Percentiles rank a stretch among this genome's conserved stretches.
Conservation (phyloP, 2,888 invertebrate species). For the Pollenia griseotomentosa region DNA sequence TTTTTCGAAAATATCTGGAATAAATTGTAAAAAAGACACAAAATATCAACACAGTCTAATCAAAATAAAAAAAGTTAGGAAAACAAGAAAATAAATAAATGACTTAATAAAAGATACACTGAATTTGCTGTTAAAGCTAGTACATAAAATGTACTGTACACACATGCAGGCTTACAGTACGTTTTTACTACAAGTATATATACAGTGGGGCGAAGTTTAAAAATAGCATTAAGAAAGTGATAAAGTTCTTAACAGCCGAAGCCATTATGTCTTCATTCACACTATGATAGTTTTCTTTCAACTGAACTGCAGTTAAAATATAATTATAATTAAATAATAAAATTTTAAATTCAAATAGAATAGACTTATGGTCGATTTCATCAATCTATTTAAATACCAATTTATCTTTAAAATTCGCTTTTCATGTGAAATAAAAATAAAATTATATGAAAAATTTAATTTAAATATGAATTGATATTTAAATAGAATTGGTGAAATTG, state of each 20-base stretch:
- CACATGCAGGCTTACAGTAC: conserved; percentile 26
- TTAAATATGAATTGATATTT: too few species aligned
- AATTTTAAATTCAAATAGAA: too few species aligned
- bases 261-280: background rate
- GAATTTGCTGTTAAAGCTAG: conserved; percentile 19
- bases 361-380: too few species aligned
- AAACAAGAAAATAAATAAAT: conserved; percentile 19
- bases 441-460: too few species aligned
- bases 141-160: background rate
- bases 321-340: too few species aligned
- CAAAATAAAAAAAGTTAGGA: background rate
- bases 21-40: background rate
- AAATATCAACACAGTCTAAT: background rate
- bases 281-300: background rate
- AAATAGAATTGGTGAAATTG: too few species aligned
- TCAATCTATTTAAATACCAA: too few species aligned
- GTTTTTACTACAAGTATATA: background rate
- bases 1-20: conserved; percentile 2
- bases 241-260: too few species aligned
- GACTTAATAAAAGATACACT: conserved; percentile 13
- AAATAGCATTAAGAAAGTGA: too few species aligned
- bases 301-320: too few species aligned
- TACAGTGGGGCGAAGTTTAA: background rate
- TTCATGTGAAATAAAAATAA: too few species aligned
- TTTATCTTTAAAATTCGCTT: too few species aligned